Conservation (phyloP, 2,797 vertebrate genomes). For the Sylvilagus floridanus region DNA sequence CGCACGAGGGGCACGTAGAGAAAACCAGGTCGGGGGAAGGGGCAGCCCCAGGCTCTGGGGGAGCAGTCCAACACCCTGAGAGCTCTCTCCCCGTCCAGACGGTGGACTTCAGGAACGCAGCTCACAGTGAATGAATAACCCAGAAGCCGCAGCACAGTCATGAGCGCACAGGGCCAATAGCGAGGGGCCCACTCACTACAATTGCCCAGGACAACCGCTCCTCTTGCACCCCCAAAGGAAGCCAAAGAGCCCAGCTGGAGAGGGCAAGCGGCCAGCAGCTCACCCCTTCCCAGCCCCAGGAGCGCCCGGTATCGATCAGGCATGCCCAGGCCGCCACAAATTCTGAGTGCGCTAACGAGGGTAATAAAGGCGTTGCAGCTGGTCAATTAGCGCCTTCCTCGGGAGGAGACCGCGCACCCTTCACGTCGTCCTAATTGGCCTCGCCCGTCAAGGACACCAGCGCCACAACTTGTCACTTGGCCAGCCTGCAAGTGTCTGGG, state of each 20-base stretch:
- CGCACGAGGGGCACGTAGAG: background rate
- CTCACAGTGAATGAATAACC: background rate
- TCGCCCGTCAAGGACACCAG: slow-evolving; percentile 71
- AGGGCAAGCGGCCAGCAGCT: slow-evolving; percentile 74
- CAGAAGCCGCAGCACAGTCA: fast-evolving
- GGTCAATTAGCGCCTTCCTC: slow-evolving; percentile 79
- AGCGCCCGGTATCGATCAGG: slow-evolving; percentile 45
- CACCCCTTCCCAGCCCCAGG: slow-evolving; percentile 51
- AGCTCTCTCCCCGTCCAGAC: background rate
- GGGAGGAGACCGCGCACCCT: slow-evolving; percentile 72
- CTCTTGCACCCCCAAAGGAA: slow-evolving; percentile 59
- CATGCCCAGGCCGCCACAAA: slow-evolving; percentile 75
- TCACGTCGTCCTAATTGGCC: slow-evolving; percentile 82
- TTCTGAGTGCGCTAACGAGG: slow-evolving; percentile 65
- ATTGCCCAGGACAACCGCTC: slow-evolving; percentile 44
- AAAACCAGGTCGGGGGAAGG: background rate
- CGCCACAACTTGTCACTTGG: slow-evolving; percentile 53
- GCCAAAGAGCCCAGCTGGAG: slow-evolving; percentile 59
- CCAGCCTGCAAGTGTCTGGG: slow-evolving; percentile 66
- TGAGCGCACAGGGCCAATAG: background rate
- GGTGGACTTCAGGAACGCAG: background rate
- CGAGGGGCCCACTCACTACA: background rate
- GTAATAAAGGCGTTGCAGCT: slow-evolving; percentile 71
- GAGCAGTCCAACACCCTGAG: background rate
- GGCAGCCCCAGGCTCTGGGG: background rate